Percentiles rank a stretch among this genome's conserved stretches.
Evolutionary conservation across 30 jellyfish, hydroid and myxozoan species (phyloP).

Genomic region (Aurelia aurita): DNA sequence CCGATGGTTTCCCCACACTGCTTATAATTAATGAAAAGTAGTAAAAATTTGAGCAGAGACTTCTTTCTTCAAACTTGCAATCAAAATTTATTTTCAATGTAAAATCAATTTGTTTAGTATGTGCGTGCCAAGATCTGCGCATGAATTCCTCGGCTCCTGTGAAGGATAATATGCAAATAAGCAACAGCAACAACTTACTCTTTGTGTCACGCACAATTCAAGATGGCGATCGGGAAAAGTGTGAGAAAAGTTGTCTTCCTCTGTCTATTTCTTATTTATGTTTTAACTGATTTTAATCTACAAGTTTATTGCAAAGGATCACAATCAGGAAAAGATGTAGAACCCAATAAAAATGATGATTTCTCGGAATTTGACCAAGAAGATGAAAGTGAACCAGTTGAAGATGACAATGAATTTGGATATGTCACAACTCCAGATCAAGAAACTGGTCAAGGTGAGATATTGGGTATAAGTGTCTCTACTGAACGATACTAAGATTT

Average conservation of each 20-base stretch:
- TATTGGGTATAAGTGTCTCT: too few species aligned
- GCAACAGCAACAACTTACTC: constrained; percentile 29
- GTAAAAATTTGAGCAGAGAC: too few species aligned
- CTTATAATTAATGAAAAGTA: too few species aligned
- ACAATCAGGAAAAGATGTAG: constrained; percentile 24
- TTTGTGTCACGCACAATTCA: constrained; percentile 39
- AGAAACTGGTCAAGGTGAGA: constrained; percentile 27
- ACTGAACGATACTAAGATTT: too few species aligned
- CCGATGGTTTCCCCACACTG: too few species aligned
- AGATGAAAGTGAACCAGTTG: constrained; percentile 59
- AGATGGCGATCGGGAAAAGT: constrained; percentile 26
- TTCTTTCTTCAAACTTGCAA: too few species aligned
- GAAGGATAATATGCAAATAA: constrained; percentile 28
- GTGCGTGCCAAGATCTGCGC: not conserved
- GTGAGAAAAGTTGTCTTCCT: not conserved
- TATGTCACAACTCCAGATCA: constrained; percentile 53
- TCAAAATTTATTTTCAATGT: too few species aligned
- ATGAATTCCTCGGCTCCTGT: not conserved
- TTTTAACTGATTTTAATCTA: constrained; percentile 2
- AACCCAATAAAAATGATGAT: constrained; percentile 54
- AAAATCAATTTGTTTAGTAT: not conserved
- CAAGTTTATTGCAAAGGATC: constrained; percentile 35
- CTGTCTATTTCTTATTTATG: not conserved
- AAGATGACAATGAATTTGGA: constrained; percentile 66
- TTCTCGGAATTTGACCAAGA: constrained; percentile 77